Percentiles rank a stretch among this genome's conserved stretches.
phyloP scores from a whole-genome alignment of 2,113 vertebrate genomes.

The Pongo abelii region DNA sequence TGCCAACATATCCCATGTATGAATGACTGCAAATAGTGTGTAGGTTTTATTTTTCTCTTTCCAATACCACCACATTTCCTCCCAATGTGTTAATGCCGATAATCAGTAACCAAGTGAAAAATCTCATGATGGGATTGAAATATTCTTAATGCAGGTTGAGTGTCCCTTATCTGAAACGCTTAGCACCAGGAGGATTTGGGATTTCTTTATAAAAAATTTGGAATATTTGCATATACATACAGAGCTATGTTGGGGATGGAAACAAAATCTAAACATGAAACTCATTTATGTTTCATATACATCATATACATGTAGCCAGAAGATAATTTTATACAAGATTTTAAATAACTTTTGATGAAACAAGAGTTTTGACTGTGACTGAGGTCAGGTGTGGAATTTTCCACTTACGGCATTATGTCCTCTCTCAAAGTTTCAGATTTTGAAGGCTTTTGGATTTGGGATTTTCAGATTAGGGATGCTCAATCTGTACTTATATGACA shows the following conservation, averaged over 20 bases:
- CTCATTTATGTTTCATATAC: neutral
- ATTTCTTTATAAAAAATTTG: neutral
- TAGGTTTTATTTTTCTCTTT: neutral
- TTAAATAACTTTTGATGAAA: neutral
- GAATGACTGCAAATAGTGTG: neutral
- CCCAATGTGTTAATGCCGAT: slow-evolving; percentile 16
- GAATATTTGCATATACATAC: neutral
- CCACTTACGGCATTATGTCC: neutral
- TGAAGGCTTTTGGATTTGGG: neutral
- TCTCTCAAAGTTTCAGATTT: neutral
- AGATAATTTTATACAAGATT: neutral
- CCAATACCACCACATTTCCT: neutral
- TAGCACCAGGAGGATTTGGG: neutral
- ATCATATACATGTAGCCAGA: neutral
- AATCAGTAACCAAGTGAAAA: slow-evolving; percentile 51
- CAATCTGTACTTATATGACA: neutral
- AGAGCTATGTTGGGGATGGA: neutral
- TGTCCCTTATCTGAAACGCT: neutral
- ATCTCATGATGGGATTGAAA: slow-evolving; percentile 25
- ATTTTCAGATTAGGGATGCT: neutral
- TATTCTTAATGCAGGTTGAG: neutral
- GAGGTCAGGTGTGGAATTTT: neutral
- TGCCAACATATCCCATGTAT: neutral
- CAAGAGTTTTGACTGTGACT: neutral
- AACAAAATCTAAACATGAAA: neutral